phyloP scores from a whole-genome alignment of 2,113 vertebrate genomes.

The Prolemur simus region DNA sequence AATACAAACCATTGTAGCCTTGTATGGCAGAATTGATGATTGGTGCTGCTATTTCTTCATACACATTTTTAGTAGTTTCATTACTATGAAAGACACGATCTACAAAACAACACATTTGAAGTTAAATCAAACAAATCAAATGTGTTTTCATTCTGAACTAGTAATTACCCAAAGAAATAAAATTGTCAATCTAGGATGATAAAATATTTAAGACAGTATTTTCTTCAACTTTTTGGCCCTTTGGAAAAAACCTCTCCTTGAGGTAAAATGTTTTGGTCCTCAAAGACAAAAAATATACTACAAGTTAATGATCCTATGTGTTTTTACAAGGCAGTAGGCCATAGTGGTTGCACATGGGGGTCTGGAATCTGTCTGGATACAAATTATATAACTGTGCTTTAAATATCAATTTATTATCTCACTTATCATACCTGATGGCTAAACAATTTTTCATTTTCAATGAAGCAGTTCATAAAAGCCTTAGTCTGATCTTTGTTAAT shows the following conservation, averaged over 20 bases:
- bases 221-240: constrained; percentile 10
- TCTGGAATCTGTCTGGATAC: neutral
- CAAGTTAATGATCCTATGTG: neutral
- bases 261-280: neutral
- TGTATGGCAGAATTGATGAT: constrained; percentile 93
- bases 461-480: neutral
- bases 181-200: neutral
- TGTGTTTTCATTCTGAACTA: neutral
- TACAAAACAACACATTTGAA: constrained; percentile 56
- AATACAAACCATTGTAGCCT: constrained; percentile 94
- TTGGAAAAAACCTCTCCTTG: neutral
- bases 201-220: constrained; percentile 13
- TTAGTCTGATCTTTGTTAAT: neutral
- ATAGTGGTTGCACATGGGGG: neutral
- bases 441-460: constrained; percentile 7
- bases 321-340: neutral
- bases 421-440: neutral
- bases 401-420: constrained; percentile 18
- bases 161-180: constrained; percentile 20
- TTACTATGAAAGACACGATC: constrained; percentile 92
- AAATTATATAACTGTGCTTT: neutral
- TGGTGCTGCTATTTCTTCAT: constrained; percentile 92
- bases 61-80: constrained; percentile 91
- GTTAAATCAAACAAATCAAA: constrained; percentile 22
- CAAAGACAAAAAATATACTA: neutral